These are phyloP conservation scores for Orchestes rusci DNA, from an alignment of 2,888 invertebrate species.

Conservation along the genomic window DNA sequence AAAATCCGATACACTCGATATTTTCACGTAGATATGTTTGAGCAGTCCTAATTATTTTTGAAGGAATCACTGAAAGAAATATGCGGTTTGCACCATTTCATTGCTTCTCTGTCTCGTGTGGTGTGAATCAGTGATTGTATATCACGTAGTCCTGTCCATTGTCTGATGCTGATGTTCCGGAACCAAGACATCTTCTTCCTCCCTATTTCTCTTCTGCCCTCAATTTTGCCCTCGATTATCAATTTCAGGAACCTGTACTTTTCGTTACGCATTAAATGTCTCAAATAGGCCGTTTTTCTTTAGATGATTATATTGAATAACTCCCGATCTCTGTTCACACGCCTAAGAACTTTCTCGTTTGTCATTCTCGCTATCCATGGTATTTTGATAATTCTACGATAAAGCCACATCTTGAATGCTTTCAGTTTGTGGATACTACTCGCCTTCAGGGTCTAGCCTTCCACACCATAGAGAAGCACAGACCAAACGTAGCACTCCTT, in stretches of 20 bases:
- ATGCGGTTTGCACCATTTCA: too few relatives aligned
- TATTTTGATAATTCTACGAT: too few relatives aligned
- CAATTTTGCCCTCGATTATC: constrained; percentile 1
- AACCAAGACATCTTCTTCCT: not conserved
- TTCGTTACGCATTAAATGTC: not conserved
- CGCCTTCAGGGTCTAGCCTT: not conserved
- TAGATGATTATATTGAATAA: not conserved
- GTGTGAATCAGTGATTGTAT: not conserved
- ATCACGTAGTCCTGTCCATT: not conserved
- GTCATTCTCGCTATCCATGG: not conserved
- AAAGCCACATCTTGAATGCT: not conserved
- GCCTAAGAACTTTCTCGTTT: not conserved
- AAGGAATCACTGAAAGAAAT: too few relatives aligned
- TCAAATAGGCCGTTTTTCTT: not conserved
- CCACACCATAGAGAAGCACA: too few relatives aligned
- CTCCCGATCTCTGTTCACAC: not conserved
- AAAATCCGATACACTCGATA: too few relatives aligned
- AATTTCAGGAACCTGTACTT: not conserved
- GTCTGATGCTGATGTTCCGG: not conserved
- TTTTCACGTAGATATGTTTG: too few relatives aligned
- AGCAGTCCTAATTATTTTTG: too few relatives aligned
- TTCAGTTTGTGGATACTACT: not conserved
- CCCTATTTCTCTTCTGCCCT: not conserved
- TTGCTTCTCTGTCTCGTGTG: not conserved
- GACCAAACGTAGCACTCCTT: too few relatives aligned